Conservation (phyloP, 2,888 invertebrate species). For the Galerucella calmariensis region DNA sequence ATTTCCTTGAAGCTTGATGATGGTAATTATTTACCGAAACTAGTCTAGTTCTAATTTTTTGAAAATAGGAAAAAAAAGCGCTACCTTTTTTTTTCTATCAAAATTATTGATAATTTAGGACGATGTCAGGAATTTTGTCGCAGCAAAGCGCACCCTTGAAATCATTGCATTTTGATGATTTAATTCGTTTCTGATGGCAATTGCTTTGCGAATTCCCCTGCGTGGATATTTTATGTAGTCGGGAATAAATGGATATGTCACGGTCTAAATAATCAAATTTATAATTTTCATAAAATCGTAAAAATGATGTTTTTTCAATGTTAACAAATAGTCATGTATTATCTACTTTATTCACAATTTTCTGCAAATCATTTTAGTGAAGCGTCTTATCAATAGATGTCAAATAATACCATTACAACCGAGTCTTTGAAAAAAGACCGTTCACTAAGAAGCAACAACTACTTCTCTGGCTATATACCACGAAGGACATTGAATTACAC, state of each 20-base stretch:
- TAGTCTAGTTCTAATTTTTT: background rate
- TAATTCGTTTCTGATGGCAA: slow-evolving; percentile 46
- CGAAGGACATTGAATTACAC: too few relatives aligned
- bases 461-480: too few relatives aligned
- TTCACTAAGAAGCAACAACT: too few relatives aligned
- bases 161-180: slow-evolving; percentile 57
- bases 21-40: too few relatives aligned
- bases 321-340: too few relatives aligned
- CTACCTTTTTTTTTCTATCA: background rate
- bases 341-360: too few relatives aligned
- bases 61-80: background rate
- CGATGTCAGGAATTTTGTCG: slow-evolving; percentile 32
- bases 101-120: background rate
- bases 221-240: slow-evolving; percentile 7
- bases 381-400: too few relatives aligned
- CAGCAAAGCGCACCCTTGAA: slow-evolving; percentile 46
- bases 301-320: too few relatives aligned
- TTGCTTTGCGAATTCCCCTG: slow-evolving; percentile 20
- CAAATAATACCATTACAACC: too few relatives aligned
- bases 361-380: too few relatives aligned
- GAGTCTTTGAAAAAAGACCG: too few relatives aligned
- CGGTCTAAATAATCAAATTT: background rate
- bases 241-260: slow-evolving; percentile 1
- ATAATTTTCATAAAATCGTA: background rate
- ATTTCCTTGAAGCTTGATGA: too few relatives aligned